phyloP scores from a whole-genome alignment of 2,113 vertebrate species.

The Ptyas mucosa region DNA sequence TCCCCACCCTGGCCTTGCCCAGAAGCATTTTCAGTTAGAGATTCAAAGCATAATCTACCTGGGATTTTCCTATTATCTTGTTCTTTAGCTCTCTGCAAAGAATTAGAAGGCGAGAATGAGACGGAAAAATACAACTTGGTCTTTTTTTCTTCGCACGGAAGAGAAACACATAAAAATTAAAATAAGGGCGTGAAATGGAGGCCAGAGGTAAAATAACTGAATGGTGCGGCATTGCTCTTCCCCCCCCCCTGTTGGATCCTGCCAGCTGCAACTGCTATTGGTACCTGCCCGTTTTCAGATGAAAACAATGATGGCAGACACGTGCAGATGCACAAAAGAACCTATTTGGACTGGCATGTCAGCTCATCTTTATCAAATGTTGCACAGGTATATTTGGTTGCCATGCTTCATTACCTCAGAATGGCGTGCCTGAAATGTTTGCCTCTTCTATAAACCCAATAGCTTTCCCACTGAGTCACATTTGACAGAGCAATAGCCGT shows the following conservation, averaged over 20 bases:
- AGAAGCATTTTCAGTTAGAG: constrained; percentile 14
- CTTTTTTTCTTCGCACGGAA: constrained; percentile 70
- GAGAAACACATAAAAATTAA: constrained; percentile 75
- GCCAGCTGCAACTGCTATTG: constrained; percentile 83
- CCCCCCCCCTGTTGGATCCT: constrained; percentile 71
- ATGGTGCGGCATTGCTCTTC: constrained; percentile 81
- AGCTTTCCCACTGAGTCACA: constrained; percentile 72
- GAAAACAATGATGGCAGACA: constrained; percentile 88
- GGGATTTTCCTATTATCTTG: constrained; percentile 70
- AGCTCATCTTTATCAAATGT: constrained; percentile 99
- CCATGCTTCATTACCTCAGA: constrained; percentile 98
- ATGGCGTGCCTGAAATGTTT: constrained; percentile 98
- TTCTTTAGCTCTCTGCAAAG: constrained; percentile 63
- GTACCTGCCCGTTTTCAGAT: constrained; percentile 75
- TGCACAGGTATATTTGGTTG: constrained; percentile 97
- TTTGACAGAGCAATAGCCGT: constrained; percentile 77
- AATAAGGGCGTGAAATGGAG: constrained; percentile 77
- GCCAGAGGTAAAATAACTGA: constrained; percentile 83
- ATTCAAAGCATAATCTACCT: constrained; percentile 41
- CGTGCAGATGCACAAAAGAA: constrained; percentile 91
- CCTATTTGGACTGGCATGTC: constrained; percentile 98
- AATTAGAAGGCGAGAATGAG: constrained; percentile 72
- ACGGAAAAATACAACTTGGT: constrained; percentile 83
- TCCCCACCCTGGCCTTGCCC: not conserved
- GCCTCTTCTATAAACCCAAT: constrained; percentile 84